Conservation (phyloP, 2,113 vertebrate species). For the Pseudorectes ferrugineus region DNA sequence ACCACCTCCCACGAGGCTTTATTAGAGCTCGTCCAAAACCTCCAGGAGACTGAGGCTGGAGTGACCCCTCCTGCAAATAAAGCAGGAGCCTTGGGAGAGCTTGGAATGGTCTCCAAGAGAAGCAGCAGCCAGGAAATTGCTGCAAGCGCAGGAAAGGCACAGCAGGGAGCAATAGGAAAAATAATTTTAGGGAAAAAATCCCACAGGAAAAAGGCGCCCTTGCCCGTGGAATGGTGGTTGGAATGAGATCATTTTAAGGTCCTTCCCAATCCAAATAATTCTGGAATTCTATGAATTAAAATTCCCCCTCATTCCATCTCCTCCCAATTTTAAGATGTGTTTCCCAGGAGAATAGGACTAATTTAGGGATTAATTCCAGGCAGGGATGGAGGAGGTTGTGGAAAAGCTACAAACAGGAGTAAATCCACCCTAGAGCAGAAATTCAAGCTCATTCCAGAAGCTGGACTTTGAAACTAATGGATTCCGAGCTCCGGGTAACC, state of each 20-base stretch:
- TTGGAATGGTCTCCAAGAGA: background rate
- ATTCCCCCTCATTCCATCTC: background rate
- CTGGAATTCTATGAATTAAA: background rate
- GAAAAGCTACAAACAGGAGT: background rate
- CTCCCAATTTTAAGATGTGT: background rate
- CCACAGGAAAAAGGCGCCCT: background rate
- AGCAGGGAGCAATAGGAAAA: background rate
- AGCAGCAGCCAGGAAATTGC: background rate
- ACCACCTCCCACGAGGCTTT: background rate
- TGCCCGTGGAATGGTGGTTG: too few relatives aligned
- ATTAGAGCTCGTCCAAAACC: background rate
- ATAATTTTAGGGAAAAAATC: background rate
- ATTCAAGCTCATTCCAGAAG: background rate
- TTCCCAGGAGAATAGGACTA: background rate
- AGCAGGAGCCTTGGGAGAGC: background rate
- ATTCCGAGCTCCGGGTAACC: background rate
- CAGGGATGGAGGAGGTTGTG: background rate
- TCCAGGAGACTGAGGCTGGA: background rate
- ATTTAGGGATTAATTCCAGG: background rate
- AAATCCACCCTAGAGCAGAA: background rate
- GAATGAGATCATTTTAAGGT: fast-evolving
- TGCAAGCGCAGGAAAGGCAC: background rate
- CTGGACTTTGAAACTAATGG: background rate
- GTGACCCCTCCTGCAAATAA: background rate
- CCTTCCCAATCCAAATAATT: background rate